These are phyloP conservation scores for Enteromius treurensis DNA, from an alignment of 2,797 vertebrate species.

Conservation along the genomic window DNA sequence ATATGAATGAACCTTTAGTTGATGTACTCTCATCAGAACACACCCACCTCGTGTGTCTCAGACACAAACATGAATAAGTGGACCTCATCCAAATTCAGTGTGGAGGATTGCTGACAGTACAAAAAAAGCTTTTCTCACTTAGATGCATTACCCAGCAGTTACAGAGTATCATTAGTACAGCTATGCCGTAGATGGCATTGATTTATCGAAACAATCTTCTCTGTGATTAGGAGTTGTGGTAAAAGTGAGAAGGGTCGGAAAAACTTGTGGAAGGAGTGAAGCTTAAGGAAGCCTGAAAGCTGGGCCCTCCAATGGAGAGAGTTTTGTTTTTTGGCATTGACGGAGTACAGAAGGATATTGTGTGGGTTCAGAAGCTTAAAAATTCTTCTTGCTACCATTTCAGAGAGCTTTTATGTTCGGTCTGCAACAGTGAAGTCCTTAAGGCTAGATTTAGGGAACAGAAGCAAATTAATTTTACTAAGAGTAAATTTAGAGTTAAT, in stretches of 20 bases:
- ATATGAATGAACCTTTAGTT: neutral
- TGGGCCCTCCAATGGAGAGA: slow-evolving; percentile 4
- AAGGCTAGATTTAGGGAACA: neutral
- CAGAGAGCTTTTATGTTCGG: neutral
- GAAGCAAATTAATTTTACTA: slow-evolving; percentile 12
- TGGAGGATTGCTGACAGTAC: slow-evolving; percentile 53
- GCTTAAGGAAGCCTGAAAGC: slow-evolving; percentile 25
- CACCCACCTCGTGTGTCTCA: slow-evolving; percentile 53
- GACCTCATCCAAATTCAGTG: slow-evolving; percentile 53
- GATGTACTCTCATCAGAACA: neutral
- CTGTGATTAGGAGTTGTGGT: slow-evolving; percentile 39
- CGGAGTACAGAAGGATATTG: slow-evolving; percentile 11
- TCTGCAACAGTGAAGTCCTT: slow-evolving; percentile 8
- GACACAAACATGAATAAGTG: slow-evolving; percentile 52
- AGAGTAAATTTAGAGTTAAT: slow-evolving; percentile 12
- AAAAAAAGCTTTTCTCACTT: slow-evolving; percentile 34
- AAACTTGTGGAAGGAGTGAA: slow-evolving; percentile 1
- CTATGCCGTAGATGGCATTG: slow-evolving; percentile 50
- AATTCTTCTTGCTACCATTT: slow-evolving; percentile 14
- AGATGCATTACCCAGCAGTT: slow-evolving; percentile 42
- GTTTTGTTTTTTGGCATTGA: slow-evolving; percentile 38
- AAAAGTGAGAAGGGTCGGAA: slow-evolving; percentile 39
- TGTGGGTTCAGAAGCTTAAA: slow-evolving; percentile 28
- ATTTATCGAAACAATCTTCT: slow-evolving; percentile 58
- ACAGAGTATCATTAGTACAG: slow-evolving; percentile 57